A percentile compares a stretch with the other conserved stretches of the same genome.
Evolutionary conservation across 2,113 vertebrate genomes (phyloP).

Genomic region (Campylorhamphus procurvoides): DNA sequence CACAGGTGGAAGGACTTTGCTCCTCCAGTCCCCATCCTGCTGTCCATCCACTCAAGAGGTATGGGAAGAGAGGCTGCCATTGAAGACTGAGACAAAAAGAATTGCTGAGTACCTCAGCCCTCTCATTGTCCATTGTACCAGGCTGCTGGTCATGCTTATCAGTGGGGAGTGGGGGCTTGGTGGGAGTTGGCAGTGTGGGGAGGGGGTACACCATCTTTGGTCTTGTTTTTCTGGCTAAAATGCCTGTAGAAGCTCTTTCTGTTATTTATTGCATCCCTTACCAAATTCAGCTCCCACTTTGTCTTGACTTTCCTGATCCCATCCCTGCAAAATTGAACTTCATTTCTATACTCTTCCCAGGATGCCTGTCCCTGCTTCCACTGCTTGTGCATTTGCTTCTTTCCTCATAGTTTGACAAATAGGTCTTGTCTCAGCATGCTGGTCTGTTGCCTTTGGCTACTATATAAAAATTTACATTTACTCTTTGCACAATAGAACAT

Average conservation of each 20-base stretch:
- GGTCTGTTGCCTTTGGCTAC: neutral
- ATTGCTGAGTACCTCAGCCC: neutral
- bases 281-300: neutral
- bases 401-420: neutral
- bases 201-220: too few species aligned
- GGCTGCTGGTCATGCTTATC: neutral
- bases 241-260: neutral
- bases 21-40: neutral
- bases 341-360: neutral
- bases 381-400: neutral
- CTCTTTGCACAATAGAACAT: neutral
- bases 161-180: too few species aligned
- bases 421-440: neutral
- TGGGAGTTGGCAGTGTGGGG: too few species aligned
- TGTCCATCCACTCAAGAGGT: neutral
- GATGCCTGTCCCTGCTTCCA: too few species aligned
- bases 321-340: neutral
- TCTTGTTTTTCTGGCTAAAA: neutral
- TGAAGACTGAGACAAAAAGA: neutral
- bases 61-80: neutral
- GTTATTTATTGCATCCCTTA: neutral
- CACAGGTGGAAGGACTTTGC: neutral
- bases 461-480: neutral
- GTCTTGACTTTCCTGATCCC: neutral
- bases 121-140: neutral